Percentiles rank a stretch among this genome's conserved stretches.
Conservation (phyloP, 37 sponge, comb jelly and placozoan genomes). For the Haliclona indistincta region DNA sequence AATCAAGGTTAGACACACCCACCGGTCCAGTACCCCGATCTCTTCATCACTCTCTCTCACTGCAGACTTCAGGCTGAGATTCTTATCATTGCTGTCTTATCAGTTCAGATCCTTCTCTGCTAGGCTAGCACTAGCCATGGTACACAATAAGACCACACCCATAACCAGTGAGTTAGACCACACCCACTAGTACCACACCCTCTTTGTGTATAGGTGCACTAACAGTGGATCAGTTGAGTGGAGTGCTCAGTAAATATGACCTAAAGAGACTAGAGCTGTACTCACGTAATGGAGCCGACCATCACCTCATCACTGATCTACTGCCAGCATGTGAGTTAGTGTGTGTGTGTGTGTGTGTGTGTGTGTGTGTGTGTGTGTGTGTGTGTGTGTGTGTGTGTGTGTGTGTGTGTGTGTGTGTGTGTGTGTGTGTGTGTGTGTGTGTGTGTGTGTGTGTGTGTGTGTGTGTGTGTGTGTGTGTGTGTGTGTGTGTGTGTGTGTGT, state of each 20-base stretch:
- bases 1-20: conserved; percentile 29
- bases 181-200: too few relatives aligned
- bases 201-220: too few relatives aligned
- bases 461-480: too few relatives aligned
- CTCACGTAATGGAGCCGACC: conserved; percentile 85
- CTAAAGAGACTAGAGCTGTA: conserved; percentile 88
- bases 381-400: neutral
- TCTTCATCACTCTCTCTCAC: too few relatives aligned
- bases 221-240: conserved; percentile 23
- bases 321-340: conserved; percentile 70
- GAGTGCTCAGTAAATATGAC: conserved; percentile 67
- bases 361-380: neutral
- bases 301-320: conserved; percentile 95
- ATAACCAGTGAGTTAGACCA: too few relatives aligned
- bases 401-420: neutral
- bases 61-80: conserved; percentile 84
- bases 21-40: too few relatives aligned
- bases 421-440: conserved; percentile 35
- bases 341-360: too few relatives aligned
- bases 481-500: too few relatives aligned
- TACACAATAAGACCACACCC: conserved; percentile 30
- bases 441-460: neutral
- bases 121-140: conserved; percentile 53
- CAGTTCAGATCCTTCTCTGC: conserved; percentile 78
- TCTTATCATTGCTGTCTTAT: conserved; percentile 78